Percentiles rank a stretch among this genome's conserved stretches.
phyloP scores from a whole-genome alignment of 2,113 vertebrate species.

The Thomomys bottae region DNA sequence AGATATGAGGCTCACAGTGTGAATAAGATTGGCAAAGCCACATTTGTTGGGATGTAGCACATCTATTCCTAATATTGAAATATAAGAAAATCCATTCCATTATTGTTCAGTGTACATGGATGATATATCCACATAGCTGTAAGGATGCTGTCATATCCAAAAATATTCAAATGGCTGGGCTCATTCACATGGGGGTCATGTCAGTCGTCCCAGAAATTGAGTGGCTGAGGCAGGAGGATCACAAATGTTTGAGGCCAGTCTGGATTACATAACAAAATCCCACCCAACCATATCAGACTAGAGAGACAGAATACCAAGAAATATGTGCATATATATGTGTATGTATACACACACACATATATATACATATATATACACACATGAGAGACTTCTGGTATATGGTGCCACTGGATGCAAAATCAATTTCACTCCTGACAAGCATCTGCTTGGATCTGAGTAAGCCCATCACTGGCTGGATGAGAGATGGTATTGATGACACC shows the following conservation, averaged over 20 bases:
- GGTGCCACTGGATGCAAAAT: background rate
- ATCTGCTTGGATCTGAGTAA: background rate
- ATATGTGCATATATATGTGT: too few relatives aligned
- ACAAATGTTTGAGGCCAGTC: background rate
- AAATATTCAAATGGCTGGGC: background rate
- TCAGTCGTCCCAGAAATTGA: too few relatives aligned
- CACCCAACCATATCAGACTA: background rate
- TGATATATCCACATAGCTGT: background rate
- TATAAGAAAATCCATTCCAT: slow-evolving; percentile 11
- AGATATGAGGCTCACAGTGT: background rate
- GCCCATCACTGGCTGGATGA: background rate
- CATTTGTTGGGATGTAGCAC: background rate
- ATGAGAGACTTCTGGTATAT: slow-evolving; percentile 19
- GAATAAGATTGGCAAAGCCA: background rate
- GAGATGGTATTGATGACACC: background rate
- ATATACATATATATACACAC: background rate
- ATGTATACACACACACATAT: too few relatives aligned
- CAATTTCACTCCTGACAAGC: background rate
- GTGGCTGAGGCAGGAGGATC: background rate
- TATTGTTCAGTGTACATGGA: background rate
- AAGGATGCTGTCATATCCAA: background rate
- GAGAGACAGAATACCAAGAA: background rate
- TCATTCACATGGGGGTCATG: too few relatives aligned
- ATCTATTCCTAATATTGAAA: background rate
- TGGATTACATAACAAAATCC: background rate